Evolutionary conservation across 2,888 invertebrate species (phyloP).

Genomic region (Drepana falcataria): DNA sequence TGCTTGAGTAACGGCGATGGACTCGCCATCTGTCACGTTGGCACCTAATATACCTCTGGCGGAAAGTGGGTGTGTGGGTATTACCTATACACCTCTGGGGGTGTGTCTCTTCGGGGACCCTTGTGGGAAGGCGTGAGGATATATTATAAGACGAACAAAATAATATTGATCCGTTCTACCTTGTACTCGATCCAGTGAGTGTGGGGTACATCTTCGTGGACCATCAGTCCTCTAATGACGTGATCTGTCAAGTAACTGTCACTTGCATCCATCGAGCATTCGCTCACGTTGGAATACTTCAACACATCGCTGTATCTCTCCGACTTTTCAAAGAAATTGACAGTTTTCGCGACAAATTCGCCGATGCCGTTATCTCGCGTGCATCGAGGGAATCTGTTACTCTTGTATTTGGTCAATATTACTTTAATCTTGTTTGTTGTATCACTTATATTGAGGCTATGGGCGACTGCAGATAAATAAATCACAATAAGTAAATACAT

Average conservation of each 20-base stretch:
- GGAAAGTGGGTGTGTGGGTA: too few species aligned
- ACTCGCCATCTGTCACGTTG: too few species aligned
- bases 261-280: constrained; percentile 27
- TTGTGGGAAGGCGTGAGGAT: too few species aligned
- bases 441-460: constrained; percentile 30
- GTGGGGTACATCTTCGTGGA: constrained; percentile 42
- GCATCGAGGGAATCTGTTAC: constrained; percentile 25
- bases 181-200: constrained; percentile 64
- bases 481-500: constrained; percentile 32
- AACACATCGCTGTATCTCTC: constrained; percentile 37
- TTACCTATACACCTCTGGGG: too few species aligned
- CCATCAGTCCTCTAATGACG: constrained; percentile 39
- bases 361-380: constrained; percentile 16
- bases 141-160: too few species aligned
- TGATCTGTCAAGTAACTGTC: constrained; percentile 33
- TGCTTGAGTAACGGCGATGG: too few species aligned
- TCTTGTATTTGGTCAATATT: constrained; percentile 29
- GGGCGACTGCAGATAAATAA: constrained; percentile 25
- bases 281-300: constrained; percentile 37
- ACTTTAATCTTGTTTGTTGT: constrained; percentile 31
- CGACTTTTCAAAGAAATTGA: constrained; percentile 35
- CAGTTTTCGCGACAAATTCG: constrained; percentile 28
- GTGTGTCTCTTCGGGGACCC: too few species aligned
- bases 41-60: too few species aligned
- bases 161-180: constrained; percentile 24